Evolutionary conservation across 1,140 invertebrate genomes (phyloP).

Genomic region (Macrobrachium nipponense): DNA sequence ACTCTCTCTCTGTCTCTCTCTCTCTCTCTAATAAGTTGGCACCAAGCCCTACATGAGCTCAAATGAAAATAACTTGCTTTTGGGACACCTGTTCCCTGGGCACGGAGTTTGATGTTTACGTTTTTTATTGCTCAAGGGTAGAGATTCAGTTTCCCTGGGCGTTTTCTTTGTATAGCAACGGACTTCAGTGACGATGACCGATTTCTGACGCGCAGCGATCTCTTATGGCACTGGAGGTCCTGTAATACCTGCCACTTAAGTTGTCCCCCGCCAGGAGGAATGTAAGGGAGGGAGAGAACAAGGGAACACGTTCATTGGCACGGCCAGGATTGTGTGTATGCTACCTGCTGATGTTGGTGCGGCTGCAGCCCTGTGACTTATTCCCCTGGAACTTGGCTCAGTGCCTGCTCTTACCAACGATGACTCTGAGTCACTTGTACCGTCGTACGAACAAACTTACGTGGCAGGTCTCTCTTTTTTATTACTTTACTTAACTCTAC

Average conservation of each 20-base stretch:
- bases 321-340: neutral
- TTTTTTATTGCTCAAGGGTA: too few species aligned
- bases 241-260: neutral
- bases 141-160: too few species aligned
- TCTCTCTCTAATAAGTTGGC: neutral
- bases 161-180: too few species aligned
- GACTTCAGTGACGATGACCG: too few species aligned
- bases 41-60: constrained; percentile 7
- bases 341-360: neutral
- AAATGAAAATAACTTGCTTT: constrained; percentile 33
- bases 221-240: neutral
- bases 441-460: too few species aligned
- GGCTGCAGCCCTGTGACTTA: constrained; percentile 30
- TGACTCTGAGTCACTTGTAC: constrained; percentile 38
- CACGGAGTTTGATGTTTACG: too few species aligned
- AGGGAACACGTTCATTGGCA: neutral
- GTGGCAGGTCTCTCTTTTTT: too few species aligned
- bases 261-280: too few species aligned
- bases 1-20: neutral
- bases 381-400: constrained; percentile 46
- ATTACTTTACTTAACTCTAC: too few species aligned
- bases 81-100: constrained; percentile 9
- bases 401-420: constrained; percentile 38
- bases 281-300: neutral
- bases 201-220: too few species aligned